These are phyloP conservation scores for Zenarchopterus dispar DNA, from an alignment of 2,797 vertebrate species.

Conservation along the genomic window DNA sequence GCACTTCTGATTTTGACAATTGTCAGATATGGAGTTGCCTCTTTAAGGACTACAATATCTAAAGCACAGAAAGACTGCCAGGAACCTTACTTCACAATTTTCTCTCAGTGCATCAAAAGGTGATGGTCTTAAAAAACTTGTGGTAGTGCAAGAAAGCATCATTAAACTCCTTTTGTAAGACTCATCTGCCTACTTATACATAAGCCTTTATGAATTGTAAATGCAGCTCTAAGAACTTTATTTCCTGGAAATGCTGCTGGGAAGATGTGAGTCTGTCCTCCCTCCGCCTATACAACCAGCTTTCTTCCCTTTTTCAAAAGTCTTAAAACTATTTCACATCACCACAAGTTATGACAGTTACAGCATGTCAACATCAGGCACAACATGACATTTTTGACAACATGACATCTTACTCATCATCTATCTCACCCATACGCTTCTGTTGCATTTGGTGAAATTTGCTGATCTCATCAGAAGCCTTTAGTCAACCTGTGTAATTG, in stretches of 20 bases:
- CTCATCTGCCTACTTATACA: neutral
- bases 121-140: neutral
- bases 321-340: neutral
- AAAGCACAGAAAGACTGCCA: conserved; percentile 11
- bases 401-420: neutral
- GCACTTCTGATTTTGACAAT: neutral
- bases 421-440: neutral
- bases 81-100: conserved; percentile 20
- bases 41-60: too few relatives aligned
- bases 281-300: too few relatives aligned
- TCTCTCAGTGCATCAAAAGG: conserved; percentile 20
- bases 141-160: conserved; percentile 4
- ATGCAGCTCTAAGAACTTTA: conserved; percentile 7
- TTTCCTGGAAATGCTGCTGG: neutral
- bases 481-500: neutral
- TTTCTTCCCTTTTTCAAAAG: neutral
- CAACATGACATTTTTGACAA: too few relatives aligned
- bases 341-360: neutral
- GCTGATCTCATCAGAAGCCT: neutral
- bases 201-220: neutral
- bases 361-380: too few relatives aligned
- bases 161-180: neutral
- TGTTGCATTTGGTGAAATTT: neutral
- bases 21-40: conserved; percentile 6
- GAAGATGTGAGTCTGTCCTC: neutral